Evolutionary conservation across 2,888 invertebrate species (phyloP).

Genomic region (Lasiommata megera): DNA sequence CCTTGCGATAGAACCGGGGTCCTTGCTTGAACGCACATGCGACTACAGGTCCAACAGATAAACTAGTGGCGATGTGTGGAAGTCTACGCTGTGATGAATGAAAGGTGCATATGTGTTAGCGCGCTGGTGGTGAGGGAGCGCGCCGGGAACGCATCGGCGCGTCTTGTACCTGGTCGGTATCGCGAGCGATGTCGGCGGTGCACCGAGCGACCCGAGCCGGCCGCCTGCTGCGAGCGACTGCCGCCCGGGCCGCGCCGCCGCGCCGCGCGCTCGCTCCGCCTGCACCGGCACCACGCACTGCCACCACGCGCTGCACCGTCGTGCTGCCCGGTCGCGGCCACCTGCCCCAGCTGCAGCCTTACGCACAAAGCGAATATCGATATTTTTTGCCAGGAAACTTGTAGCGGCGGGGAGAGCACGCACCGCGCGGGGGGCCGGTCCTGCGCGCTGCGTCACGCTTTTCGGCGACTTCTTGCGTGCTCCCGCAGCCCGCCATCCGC

Average conservation of each 20-base stretch:
- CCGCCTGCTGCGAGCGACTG: slow-evolving; percentile 75
- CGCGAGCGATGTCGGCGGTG: slow-evolving; percentile 61
- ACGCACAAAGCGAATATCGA: slow-evolving; percentile 75
- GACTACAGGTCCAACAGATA: slow-evolving; percentile 15
- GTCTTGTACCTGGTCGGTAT: slow-evolving; percentile 54
- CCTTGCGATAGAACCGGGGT: slow-evolving; percentile 17
- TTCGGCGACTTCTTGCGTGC: slow-evolving; percentile 69
- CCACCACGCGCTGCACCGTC: slow-evolving; percentile 42
- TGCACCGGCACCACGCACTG: slow-evolving; percentile 53
- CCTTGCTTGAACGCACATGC: slow-evolving; percentile 19
- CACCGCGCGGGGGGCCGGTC: slow-evolving; percentile 59
- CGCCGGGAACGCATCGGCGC: slow-evolving; percentile 39
- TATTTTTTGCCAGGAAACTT: slow-evolving; percentile 61
- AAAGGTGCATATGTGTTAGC: slow-evolving; percentile 56
- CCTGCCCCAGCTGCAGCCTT: slow-evolving; percentile 55
- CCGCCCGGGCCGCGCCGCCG: slow-evolving; percentile 71
- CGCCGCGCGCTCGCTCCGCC: slow-evolving; percentile 58
- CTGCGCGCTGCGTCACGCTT: slow-evolving; percentile 81
- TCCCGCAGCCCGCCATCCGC: slow-evolving; percentile 71
- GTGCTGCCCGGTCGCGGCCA: slow-evolving; percentile 44
- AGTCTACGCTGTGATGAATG: slow-evolving; percentile 53
- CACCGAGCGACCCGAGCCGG: slow-evolving; percentile 67
- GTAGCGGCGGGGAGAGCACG: slow-evolving; percentile 52
- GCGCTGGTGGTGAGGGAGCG: slow-evolving; percentile 35
- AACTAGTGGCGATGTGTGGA: slow-evolving; percentile 15